phyloP scores from a whole-genome alignment of 2,113 vertebrate species.

The Osmerus eperlanus region DNA sequence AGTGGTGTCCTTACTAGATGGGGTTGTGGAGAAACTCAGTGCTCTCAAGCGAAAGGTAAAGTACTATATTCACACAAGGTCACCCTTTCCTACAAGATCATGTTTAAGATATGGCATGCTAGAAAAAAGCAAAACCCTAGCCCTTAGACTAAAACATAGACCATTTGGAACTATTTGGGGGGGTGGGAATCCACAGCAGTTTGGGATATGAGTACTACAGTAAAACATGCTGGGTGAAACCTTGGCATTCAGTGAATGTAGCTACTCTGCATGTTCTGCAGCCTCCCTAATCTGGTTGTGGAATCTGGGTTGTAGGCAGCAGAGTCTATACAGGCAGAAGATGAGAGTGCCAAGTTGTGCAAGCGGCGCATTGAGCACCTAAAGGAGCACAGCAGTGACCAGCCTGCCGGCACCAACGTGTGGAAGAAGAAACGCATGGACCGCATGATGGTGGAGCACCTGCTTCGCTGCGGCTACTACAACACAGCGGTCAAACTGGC shows the following conservation, averaged over 20 bases:
- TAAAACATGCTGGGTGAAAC: too few relatives aligned
- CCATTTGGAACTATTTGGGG: too few relatives aligned
- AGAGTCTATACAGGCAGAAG: conserved; percentile 97
- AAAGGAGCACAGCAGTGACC: conserved; percentile 97
- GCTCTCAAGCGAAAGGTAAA: conserved; percentile 94
- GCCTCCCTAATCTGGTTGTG: not conserved
- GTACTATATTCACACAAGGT: not conserved
- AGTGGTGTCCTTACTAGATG: conserved; percentile 92
- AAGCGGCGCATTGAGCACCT: conserved; percentile 96
- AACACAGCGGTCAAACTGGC: conserved; percentile 95
- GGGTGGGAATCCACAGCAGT: too few relatives aligned
- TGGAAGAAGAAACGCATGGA: conserved; percentile 99
- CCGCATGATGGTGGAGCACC: conserved; percentile 98
- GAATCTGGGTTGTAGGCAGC: conserved; percentile 77
- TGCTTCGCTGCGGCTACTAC: conserved; percentile 96
- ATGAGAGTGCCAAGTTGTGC: conserved; percentile 95
- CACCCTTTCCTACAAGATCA: too few relatives aligned
- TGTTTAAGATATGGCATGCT: too few relatives aligned
- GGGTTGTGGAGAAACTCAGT: conserved; percentile 96
- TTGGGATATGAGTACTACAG: too few relatives aligned
- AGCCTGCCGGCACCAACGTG: conserved; percentile 86
- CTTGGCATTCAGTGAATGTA: too few relatives aligned
- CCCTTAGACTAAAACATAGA: too few relatives aligned
- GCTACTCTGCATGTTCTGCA: too few relatives aligned
- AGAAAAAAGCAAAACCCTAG: too few relatives aligned